Evolutionary conservation across 2,113 vertebrate species (phyloP), one percentile per base, ranked within the genome.

Genomic region (Gymnobelideus leadbeateri): DNA sequence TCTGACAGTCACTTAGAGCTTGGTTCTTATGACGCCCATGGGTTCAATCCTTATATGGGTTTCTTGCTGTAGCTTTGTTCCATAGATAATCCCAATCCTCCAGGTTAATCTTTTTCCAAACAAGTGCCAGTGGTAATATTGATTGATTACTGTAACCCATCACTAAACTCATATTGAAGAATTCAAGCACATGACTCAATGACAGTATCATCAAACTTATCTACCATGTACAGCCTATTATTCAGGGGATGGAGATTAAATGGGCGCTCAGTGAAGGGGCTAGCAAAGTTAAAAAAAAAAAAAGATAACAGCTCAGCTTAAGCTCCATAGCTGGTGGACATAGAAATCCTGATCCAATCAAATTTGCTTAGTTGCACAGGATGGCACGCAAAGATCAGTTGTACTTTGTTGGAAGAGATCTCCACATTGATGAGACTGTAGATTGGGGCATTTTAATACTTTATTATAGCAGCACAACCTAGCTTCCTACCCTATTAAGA

Each of bases 61-160:
- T 84, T 43, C n/a, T 84, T 84, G n/a, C 68, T 43, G 19, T 43
- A 43, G n/a, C 16, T 84, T 43, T 84, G 68, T 84, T 84, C 68
- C 68, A 84, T 84, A 21, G n/a, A 84, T 43, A 84, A 84, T 84
- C 1, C 37, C n/a, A 84, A 84, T 19, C 7, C n/a, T 84, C 68
- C n/a, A 43, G 68, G 68, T 43, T 84, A 84, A 43, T 84, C 37
- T 84, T 84, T 84, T 8, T 43, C 68, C 68, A 84, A 43, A 84
- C 68, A n/a, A 84, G 68, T 84, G 37, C 37, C n/a, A 84, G 68
- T 43, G 68, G 68, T 84, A 84, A 84, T 84, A 84, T 43, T 84
- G 68, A 84, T 84, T 84, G n/a, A 84, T 84, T 84, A 84, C 19
- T 84, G 68, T 84, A 84, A 43, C 68, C 68, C 68, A 84, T 84